Evolutionary conservation across 2,888 invertebrate genomes (phyloP).

Genomic region (Syrista parreyssii): DNA sequence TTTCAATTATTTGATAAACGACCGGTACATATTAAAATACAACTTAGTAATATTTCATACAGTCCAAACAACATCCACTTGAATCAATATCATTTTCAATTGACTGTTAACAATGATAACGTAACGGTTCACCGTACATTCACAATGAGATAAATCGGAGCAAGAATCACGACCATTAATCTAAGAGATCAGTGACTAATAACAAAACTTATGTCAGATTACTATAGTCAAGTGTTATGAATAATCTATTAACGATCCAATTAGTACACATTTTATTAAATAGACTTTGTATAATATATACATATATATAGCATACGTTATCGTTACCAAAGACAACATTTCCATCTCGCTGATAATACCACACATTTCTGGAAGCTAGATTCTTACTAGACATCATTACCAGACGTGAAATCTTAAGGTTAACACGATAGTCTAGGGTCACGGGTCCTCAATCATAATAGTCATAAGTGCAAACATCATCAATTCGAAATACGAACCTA

Average conservation of each 20-base stretch:
- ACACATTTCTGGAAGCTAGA: background rate
- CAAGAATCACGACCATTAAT: background rate
- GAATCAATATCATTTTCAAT: too few species aligned
- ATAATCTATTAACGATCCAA: background rate
- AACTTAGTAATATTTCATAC: background rate
- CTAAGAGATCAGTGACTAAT: background rate
- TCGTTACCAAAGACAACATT: background rate
- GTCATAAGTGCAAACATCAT: slow-evolving; percentile 2
- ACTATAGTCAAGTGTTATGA: background rate
- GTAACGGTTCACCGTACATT: background rate
- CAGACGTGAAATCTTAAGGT: background rate
- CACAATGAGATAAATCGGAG: background rate
- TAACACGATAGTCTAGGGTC: background rate
- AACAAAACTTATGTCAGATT: background rate
- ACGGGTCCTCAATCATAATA: slow-evolving; percentile 14
- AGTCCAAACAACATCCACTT: background rate
- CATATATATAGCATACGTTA: background rate
- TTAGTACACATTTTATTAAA: background rate
- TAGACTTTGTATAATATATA: too few species aligned
- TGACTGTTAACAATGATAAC: too few species aligned
- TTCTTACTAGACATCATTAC: background rate
- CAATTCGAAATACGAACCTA: slow-evolving; percentile 20
- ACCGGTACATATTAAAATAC: background rate
- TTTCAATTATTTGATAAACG: background rate
- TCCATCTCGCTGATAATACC: background rate